Evolutionary conservation across 64 coral and sea anemone genomes (phyloP).

Genomic region (Pocillopora verrucosa): DNA sequence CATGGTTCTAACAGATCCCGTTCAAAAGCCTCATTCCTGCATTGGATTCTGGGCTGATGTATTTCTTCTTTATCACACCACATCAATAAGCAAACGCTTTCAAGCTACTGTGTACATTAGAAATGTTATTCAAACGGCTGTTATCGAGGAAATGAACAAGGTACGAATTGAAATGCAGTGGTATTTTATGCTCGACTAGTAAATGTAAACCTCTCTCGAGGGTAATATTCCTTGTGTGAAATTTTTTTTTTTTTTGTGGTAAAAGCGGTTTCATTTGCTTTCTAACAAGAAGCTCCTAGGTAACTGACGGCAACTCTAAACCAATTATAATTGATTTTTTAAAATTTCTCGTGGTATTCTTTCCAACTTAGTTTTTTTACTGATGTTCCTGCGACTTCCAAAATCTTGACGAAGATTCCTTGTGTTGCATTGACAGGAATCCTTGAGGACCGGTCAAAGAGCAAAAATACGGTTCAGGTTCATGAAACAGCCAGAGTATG

Average conservation of each 20-base stretch:
- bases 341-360: too few species aligned
- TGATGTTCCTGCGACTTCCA: too few species aligned
- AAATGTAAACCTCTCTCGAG: background rate
- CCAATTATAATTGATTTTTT: too few species aligned
- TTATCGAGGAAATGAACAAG: conserved; percentile 88
- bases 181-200: background rate
- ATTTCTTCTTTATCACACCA: conserved; percentile 90
- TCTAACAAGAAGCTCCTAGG: too few species aligned
- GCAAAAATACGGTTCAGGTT: conserved; percentile 89
- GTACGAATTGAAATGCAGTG: background rate
- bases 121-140: conserved; percentile 92
- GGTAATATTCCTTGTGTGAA: too few species aligned
- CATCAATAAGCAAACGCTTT: conserved; percentile 75
- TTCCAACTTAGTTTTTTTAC: too few species aligned
- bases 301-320: too few species aligned
- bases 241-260: too few species aligned
- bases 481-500: conserved; percentile 88
- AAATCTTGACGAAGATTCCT: too few species aligned
- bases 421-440: conserved; percentile 52
- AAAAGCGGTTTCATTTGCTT: background rate
- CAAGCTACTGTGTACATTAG: conserved; percentile 92
- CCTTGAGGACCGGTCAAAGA: conserved; percentile 78
- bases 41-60: conserved; percentile 77
- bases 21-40: conserved; percentile 59
- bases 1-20: conserved; percentile 80